Conservation (phyloP, 2,888 invertebrate species). For the Spialia ferax region DNA sequence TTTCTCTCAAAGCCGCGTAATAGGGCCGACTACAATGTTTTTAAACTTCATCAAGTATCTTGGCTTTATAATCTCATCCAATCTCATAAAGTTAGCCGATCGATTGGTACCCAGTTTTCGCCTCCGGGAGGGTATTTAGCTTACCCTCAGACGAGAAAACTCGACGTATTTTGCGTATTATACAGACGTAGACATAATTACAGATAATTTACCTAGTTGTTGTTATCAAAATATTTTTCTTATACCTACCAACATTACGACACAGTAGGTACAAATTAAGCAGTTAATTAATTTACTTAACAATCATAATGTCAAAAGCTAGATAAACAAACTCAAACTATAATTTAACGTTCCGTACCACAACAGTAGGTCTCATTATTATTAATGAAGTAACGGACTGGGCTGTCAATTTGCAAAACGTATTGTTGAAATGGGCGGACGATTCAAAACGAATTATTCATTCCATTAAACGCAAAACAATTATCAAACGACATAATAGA, state of each 20-base stretch:
- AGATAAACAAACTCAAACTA: background rate
- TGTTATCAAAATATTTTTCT: background rate
- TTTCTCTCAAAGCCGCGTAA: background rate
- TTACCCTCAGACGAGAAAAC: slow-evolving; percentile 4
- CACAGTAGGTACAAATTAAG: background rate
- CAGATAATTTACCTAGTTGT: background rate
- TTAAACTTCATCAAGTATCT: background rate
- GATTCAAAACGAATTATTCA: slow-evolving; percentile 35
- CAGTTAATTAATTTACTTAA: background rate
- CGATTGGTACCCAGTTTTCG: background rate
- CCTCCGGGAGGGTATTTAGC: slow-evolving; percentile 2
- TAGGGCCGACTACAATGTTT: slow-evolving; percentile 5
- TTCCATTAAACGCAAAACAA: slow-evolving; percentile 43
- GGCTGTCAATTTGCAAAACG: slow-evolving; percentile 32
- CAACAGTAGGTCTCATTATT: slow-evolving; percentile 12
- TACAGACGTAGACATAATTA: slow-evolving; percentile 1
- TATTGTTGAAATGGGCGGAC: slow-evolving; percentile 22
- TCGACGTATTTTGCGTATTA: slow-evolving; percentile 5
- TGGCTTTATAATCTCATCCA: background rate
- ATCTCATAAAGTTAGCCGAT: slow-evolving; percentile 2
- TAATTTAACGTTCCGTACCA: background rate
- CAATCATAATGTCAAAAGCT: background rate
- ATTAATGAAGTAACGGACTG: slow-evolving; percentile 21
- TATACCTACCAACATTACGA: background rate
- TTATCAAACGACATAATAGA: slow-evolving; percentile 45